Evolutionary conservation across 2,113 vertebrate species (phyloP).

Genomic region (Anguilla japonica): DNA sequence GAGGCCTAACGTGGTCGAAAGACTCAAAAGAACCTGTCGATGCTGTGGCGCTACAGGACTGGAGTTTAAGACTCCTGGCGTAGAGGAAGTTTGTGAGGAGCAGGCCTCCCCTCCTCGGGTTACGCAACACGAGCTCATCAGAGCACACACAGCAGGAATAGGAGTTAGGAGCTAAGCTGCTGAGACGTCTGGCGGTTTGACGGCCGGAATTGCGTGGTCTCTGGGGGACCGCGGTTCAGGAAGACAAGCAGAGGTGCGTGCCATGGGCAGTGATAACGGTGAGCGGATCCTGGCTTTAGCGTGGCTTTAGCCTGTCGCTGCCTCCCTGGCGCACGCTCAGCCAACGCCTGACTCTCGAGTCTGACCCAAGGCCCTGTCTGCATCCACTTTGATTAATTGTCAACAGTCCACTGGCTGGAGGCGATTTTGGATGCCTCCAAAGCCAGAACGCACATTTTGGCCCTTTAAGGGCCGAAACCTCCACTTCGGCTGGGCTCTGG

Average conservation of each 20-base stretch:
- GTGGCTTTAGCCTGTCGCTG: not conserved
- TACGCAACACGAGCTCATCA: not conserved
- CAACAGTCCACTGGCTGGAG: slow-evolving; percentile 46
- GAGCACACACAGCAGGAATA: not conserved
- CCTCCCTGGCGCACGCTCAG: not conserved
- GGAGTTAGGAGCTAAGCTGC: not conserved
- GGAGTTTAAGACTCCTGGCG: not conserved
- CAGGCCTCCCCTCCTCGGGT: not conserved
- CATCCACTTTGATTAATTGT: slow-evolving; percentile 51
- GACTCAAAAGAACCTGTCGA: too few species aligned
- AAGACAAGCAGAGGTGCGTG: not conserved
- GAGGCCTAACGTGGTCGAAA: too few species aligned
- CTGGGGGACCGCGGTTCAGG: not conserved
- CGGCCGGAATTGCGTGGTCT: not conserved
- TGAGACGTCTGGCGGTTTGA: not conserved
- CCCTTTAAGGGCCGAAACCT: slow-evolving; percentile 27
- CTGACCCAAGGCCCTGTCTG: slow-evolving; percentile 45
- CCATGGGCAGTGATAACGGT: not conserved
- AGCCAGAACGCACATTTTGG: slow-evolving; percentile 36
- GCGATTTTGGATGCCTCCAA: slow-evolving; percentile 38
- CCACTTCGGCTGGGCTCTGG: slow-evolving; percentile 31
- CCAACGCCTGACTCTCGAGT: not conserved
- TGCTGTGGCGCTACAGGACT: too few species aligned
- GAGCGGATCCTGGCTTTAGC: not conserved
- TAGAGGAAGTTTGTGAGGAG: not conserved